phyloP scores from a whole-genome alignment of 2,797 vertebrate species.

The Microctenopoma steveboyesi region DNA sequence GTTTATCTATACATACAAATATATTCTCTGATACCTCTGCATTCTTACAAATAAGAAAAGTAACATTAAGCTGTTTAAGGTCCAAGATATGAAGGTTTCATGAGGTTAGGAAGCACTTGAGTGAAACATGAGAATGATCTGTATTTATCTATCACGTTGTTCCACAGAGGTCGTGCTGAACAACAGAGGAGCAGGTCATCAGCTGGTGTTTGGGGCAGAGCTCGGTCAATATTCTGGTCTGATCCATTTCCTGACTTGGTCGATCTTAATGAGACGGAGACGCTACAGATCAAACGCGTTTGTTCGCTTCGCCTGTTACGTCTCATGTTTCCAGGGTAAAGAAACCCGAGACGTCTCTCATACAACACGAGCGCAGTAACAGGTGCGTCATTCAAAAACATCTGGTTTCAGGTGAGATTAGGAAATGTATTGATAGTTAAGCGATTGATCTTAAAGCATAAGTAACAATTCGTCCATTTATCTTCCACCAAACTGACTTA shows the following conservation, averaged over 20 bases:
- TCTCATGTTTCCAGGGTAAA: conserved; percentile 6
- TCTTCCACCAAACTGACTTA: not conserved
- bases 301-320: conserved; percentile 21
- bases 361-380: not conserved
- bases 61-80: not conserved
- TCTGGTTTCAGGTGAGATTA: too few relatives aligned
- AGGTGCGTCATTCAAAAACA: not conserved
- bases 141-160: conserved; percentile 12
- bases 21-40: conserved; percentile 52
- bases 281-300: too few relatives aligned
- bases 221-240: conserved; percentile 34
- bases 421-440: too few relatives aligned
- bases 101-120: conserved; percentile 37
- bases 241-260: conserved; percentile 64
- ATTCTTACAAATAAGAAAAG: conserved; percentile 1
- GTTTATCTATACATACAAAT: conserved; percentile 61
- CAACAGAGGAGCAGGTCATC: too few relatives aligned
- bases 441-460: too few relatives aligned
- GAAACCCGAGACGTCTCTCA: not conserved
- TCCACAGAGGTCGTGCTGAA: conserved; percentile 55
- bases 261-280: too few relatives aligned
- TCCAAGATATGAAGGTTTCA: not conserved
- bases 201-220: conserved; percentile 23
- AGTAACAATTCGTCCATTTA: too few relatives aligned
- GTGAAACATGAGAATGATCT: not conserved